A percentile compares a stretch with the other conserved stretches of the same genome.
Evolutionary conservation across 2,888 invertebrate species (phyloP).

Genomic region (Drosophila niveifrons): DNA sequence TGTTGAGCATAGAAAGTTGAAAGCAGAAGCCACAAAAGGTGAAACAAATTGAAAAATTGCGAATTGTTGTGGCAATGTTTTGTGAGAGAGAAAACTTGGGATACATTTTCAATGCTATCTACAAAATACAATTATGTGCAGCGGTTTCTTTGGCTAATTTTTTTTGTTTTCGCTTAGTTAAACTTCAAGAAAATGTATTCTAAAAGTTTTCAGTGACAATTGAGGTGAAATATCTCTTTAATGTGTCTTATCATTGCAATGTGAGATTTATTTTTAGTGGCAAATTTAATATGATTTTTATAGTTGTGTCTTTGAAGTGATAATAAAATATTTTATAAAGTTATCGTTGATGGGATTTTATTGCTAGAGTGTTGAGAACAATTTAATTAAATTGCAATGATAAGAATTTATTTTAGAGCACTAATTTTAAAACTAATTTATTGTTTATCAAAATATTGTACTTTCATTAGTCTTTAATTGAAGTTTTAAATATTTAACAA

Average conservation of each 20-base stretch:
- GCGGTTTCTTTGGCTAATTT: neutral
- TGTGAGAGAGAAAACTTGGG: constrained; percentile 2
- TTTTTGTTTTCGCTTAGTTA: neutral
- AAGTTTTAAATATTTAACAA: too few species aligned
- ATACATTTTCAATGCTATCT: neutral
- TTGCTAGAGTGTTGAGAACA: neutral
- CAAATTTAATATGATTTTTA: neutral
- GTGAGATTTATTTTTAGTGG: neutral
- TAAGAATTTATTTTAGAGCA: neutral
- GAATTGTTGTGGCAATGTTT: constrained; percentile 1
- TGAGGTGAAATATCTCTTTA: neutral
- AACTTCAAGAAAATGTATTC: neutral
- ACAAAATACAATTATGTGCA: neutral
- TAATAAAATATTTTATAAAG: neutral
- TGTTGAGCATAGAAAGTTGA: neutral
- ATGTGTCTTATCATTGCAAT: neutral
- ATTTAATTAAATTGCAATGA: neutral
- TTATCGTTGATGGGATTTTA: neutral
- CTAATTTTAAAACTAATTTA: too few species aligned
- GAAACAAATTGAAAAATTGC: neutral
- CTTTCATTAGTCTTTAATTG: too few species aligned
- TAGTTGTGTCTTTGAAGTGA: neutral
- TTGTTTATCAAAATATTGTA: too few species aligned
- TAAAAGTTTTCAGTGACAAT: neutral
- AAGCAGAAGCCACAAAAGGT: constrained; percentile 4